These are phyloP conservation scores for Coreius guichenoti DNA, from an alignment of 2,797 vertebrate genomes.

Conservation along the genomic window DNA sequence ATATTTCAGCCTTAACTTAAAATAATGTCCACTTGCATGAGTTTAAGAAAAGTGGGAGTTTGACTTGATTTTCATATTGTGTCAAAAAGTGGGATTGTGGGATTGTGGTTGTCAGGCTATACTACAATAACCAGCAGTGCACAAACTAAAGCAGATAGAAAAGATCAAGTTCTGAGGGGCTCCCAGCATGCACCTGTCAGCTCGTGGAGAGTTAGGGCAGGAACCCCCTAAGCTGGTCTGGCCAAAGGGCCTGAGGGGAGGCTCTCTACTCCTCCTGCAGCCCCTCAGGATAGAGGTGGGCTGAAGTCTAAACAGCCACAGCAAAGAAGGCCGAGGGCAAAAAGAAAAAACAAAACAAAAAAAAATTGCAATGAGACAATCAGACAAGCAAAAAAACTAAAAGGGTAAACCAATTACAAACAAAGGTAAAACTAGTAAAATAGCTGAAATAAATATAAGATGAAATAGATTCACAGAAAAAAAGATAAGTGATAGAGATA, in stretches of 20 bases:
- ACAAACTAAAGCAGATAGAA: constrained; percentile 1
- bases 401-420: constrained; percentile 19
- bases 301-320: constrained; percentile 71
- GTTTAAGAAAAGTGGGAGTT: too few species aligned
- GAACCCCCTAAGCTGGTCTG: constrained; percentile 80
- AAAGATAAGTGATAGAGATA: background rate
- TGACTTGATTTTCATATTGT: too few species aligned
- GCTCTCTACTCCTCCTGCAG: constrained; percentile 75
- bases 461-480: background rate
- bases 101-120: background rate
- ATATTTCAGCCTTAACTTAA: background rate
- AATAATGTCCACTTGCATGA: background rate
- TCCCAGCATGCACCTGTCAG: constrained; percentile 85
- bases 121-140: background rate
- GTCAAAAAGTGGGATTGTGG: background rate
- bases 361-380: background rate
- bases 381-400: constrained; percentile 4
- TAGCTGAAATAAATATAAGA: background rate
- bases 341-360: background rate
- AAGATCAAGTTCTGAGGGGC: background rate
- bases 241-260: constrained; percentile 81
- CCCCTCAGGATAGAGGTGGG: constrained; percentile 82
- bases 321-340: constrained; percentile 28
- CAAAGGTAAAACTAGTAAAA: background rate
- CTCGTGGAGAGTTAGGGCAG: constrained; percentile 81